Evolutionary conservation across 1,140 invertebrate species (phyloP), one percentile per base, ranked within the genome.

Genomic region (Brevipalpus yothersi): DNA sequence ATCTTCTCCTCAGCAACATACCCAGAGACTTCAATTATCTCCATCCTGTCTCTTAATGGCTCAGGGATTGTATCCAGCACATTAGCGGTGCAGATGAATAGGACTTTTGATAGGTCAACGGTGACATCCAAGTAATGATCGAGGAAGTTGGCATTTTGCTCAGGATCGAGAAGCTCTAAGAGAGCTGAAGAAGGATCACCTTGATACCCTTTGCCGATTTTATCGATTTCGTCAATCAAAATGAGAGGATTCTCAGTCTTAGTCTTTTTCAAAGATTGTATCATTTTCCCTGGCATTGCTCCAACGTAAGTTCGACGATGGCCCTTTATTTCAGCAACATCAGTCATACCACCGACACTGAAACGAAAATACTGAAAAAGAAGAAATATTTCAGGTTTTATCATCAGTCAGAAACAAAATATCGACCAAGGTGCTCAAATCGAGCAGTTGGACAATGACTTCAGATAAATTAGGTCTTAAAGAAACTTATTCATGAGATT

Each of bases 11-110:
- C 92, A 0, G 92, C 89, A 0, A 98, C 90, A 75, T 99, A 99
- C 51, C 92, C 94, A 2, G 92, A 94, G 73, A 99, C 91, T 69
- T 97, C 91, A 63, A 99, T 99, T 75, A 99, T 83, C 75, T 99
- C 95, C 95, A 99, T 99, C 64, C 95, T 78, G 73, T 99, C 95
- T 62, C 88, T 73, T 1, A 99, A 71, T 0, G 95, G 90, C 67
- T 96, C 93, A 0, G 95, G 93, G 68, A 99, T 98, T 0, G 88
- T 91, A 57, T 98, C 90, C 1, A 84, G 77, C 1, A 93, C 79
- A 73, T 99, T 99, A 13, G 94, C 94, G 0, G 95, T 99, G 69
- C 93, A 97, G 64, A 99, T 97, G 69, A 99, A 98, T 3, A 99
- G 72, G 13, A 82, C 90, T 73, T 90, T 92, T 0, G 92, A 96